Evolutionary conservation across 2,113 vertebrate genomes (phyloP).

Genomic region (Himantopus leucocephalus): DNA sequence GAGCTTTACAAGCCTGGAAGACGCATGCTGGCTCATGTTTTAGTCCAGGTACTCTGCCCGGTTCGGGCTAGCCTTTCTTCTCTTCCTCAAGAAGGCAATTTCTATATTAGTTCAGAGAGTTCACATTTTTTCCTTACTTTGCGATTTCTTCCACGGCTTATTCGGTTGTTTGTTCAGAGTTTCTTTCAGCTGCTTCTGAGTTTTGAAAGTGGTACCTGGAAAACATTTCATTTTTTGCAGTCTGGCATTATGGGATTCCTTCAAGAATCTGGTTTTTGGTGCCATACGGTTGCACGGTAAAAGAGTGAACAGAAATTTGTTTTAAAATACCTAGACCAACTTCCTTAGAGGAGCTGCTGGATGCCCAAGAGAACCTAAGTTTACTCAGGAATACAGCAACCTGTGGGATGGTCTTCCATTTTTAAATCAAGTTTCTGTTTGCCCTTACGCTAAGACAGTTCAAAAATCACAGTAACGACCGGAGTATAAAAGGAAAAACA

Average conservation of each 20-base stretch:
- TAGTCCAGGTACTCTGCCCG: constrained; percentile 41
- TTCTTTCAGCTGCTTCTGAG: constrained; percentile 85
- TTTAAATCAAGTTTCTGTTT: constrained; percentile 68
- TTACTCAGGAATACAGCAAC: constrained; percentile 64
- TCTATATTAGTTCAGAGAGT: constrained; percentile 59
- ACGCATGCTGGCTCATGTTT: constrained; percentile 10
- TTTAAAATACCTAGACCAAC: constrained; percentile 36
- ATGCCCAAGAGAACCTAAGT: constrained; percentile 47
- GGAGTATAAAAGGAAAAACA: not conserved
- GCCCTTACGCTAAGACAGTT: not conserved
- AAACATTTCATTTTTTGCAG: constrained; percentile 74
- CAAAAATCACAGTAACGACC: not conserved
- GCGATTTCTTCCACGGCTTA: constrained; percentile 83
- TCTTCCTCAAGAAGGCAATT: constrained; percentile 60
- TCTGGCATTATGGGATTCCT: constrained; percentile 63
- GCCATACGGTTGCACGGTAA: constrained; percentile 31
- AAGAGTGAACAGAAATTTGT: constrained; percentile 66
- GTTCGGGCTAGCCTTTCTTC: constrained; percentile 43
- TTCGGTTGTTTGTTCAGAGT: constrained; percentile 81
- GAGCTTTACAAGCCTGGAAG: constrained; percentile 45
- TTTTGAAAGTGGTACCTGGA: constrained; percentile 84
- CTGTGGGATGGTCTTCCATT: constrained; percentile 33
- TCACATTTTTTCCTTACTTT: constrained; percentile 77
- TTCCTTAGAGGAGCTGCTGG: constrained; percentile 43
- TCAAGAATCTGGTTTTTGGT: constrained; percentile 50